Evolutionary conservation across 2,888 invertebrate species (phyloP).

Genomic region (Synergus umbraculus): DNA sequence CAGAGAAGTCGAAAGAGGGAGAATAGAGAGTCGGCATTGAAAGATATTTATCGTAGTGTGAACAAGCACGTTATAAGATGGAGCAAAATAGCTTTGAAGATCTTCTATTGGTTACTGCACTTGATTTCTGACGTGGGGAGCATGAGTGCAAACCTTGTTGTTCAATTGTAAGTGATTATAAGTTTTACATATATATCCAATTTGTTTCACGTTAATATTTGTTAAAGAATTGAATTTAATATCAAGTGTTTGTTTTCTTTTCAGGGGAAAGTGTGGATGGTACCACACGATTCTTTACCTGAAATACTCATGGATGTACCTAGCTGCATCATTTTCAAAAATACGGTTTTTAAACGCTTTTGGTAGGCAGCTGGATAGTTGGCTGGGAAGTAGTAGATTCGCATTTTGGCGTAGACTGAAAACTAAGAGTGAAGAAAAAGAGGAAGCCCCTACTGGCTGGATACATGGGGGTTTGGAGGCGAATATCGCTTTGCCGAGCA

Average conservation of each 20-base stretch:
- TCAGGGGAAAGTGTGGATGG: slow-evolving; percentile 73
- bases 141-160: slow-evolving; percentile 85
- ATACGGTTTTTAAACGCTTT: slow-evolving; percentile 71
- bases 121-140: slow-evolving; percentile 89
- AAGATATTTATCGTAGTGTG: slow-evolving; percentile 73
- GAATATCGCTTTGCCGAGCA: slow-evolving; percentile 91
- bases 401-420: slow-evolving; percentile 82
- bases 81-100: slow-evolving; percentile 80
- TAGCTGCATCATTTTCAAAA: slow-evolving; percentile 70
- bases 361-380: slow-evolving; percentile 79
- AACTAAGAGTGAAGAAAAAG: slow-evolving; percentile 74
- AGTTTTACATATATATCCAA: no score
- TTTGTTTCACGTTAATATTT: no score
- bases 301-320: slow-evolving; percentile 71
- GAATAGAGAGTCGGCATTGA: slow-evolving; percentile 72
- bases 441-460: slow-evolving; percentile 77
- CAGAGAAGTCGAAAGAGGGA: slow-evolving; percentile 79
- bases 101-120: slow-evolving; percentile 88
- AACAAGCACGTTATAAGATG: slow-evolving; percentile 79
- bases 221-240: slow-evolving; percentile 39
- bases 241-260: slow-evolving; percentile 53
- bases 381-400: slow-evolving; percentile 80
- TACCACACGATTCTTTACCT: slow-evolving; percentile 71
- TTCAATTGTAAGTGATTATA: slow-evolving; percentile 83
- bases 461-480: slow-evolving; percentile 80